phyloP scores from a whole-genome alignment of 2,113 vertebrate species.

The Charadrius vociferus region DNA sequence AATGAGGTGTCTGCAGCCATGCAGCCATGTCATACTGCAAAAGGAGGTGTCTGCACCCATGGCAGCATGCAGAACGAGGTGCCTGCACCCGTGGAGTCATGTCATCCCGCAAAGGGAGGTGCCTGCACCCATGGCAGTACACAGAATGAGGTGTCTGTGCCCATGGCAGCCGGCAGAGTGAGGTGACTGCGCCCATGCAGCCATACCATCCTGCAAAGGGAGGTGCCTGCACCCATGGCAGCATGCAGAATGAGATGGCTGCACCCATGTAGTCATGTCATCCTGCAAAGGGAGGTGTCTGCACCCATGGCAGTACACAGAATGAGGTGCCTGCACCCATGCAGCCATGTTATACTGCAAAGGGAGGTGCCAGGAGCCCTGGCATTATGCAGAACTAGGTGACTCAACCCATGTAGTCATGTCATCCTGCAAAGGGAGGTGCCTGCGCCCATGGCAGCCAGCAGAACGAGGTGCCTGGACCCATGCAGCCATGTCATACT shows the following conservation, averaged over 20 bases:
- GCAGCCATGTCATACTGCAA: too few relatives aligned
- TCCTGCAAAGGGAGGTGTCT: too few relatives aligned
- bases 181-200: background rate
- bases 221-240: background rate
- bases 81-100: background rate
- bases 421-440: background rate
- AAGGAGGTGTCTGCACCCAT: background rate
- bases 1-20: too few relatives aligned
- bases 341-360: background rate
- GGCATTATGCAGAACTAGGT: background rate
- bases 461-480: background rate
- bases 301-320: too few relatives aligned
- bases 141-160: too few relatives aligned
- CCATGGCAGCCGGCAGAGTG: too few relatives aligned
- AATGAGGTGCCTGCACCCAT: background rate
- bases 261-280: too few relatives aligned
- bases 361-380: background rate
- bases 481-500: too few relatives aligned
- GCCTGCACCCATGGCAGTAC: background rate
- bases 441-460: background rate
- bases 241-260: too few relatives aligned
- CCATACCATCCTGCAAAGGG: too few relatives aligned
- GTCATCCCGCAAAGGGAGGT: background rate
- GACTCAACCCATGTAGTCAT: background rate
- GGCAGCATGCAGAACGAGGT: too few relatives aligned